These are phyloP conservation scores for Orientallactaga bullata DNA, from an alignment of 2,113 vertebrate species.

Conservation along the genomic window DNA sequence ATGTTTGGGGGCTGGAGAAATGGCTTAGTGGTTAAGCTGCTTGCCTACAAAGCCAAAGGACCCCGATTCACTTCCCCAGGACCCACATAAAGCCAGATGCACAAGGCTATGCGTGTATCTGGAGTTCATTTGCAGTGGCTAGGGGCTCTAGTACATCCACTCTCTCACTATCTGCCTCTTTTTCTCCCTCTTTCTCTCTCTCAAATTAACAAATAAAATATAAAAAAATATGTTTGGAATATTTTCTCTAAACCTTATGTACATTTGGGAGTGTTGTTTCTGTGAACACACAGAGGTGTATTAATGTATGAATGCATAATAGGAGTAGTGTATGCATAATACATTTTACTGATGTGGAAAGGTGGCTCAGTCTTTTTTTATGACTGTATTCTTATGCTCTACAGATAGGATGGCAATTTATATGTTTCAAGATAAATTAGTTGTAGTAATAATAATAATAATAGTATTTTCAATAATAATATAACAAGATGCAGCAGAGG, in stretches of 20 bases:
- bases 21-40: too few species aligned
- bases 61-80: too few species aligned
- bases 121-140: too few species aligned
- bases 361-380: neutral
- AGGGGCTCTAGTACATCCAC: too few species aligned
- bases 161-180: too few species aligned
- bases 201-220: too few species aligned
- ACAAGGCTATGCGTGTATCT: too few species aligned
- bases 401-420: slow-evolving; percentile 26
- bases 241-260: slow-evolving; percentile 32
- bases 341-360: neutral
- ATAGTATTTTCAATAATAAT: neutral
- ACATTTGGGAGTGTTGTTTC: neutral
- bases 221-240: neutral
- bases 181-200: too few species aligned
- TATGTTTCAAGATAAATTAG: slow-evolving; percentile 57
- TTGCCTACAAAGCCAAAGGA: too few species aligned
- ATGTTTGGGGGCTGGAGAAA: too few species aligned
- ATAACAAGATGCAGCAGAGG: slow-evolving; percentile 43
- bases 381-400: slow-evolving; percentile 6
- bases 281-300: neutral
- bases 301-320: neutral
- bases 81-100: too few species aligned
- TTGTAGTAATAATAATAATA: slow-evolving; percentile 3
- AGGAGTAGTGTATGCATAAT: neutral